These are phyloP conservation scores for Campopleginae sp. DNA, from an alignment of 2,888 invertebrate species.

Conservation along the genomic window DNA sequence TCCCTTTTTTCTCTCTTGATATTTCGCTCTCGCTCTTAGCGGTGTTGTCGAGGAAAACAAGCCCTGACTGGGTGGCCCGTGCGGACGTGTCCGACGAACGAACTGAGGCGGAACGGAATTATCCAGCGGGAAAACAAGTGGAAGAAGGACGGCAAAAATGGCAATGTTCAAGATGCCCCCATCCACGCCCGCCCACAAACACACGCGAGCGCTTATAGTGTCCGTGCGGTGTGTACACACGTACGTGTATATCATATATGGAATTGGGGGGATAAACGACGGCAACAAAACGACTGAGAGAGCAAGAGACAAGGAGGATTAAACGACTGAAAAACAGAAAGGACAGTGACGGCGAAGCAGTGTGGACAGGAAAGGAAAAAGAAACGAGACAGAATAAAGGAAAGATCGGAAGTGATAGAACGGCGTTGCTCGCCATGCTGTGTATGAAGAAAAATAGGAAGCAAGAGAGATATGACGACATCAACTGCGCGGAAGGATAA, in stretches of 20 bases:
- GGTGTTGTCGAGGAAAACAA: constrained; percentile 54
- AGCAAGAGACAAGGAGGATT: constrained; percentile 14
- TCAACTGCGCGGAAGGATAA: constrained; percentile 26
- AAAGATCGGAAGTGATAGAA: constrained; percentile 61
- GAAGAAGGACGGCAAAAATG: constrained; percentile 56
- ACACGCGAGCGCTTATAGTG: neutral
- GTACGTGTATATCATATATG: neutral
- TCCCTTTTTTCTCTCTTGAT: constrained; percentile 19
- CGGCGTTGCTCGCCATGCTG: constrained; percentile 71
- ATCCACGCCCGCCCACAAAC: constrained; percentile 9
- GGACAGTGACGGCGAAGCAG: constrained; percentile 45
- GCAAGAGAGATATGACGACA: constrained; percentile 25
- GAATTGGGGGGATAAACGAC: constrained; percentile 39
- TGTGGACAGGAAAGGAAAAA: constrained; percentile 38
- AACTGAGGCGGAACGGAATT: constrained; percentile 61
- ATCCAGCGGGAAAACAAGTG: constrained; percentile 56
- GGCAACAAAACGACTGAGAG: constrained; percentile 56
- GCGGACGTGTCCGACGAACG: constrained; percentile 63
- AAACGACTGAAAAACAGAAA: constrained; percentile 42
- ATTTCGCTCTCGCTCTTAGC: constrained; percentile 25
- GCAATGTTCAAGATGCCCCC: constrained; percentile 52
- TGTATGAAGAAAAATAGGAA: constrained; percentile 66
- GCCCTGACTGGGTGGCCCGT: constrained; percentile 64
- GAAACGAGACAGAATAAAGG: constrained; percentile 29
- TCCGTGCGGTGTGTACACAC: neutral